Evolutionary conservation across 2,797 vertebrate species (phyloP).

Genomic region (Somateria mollissima): DNA sequence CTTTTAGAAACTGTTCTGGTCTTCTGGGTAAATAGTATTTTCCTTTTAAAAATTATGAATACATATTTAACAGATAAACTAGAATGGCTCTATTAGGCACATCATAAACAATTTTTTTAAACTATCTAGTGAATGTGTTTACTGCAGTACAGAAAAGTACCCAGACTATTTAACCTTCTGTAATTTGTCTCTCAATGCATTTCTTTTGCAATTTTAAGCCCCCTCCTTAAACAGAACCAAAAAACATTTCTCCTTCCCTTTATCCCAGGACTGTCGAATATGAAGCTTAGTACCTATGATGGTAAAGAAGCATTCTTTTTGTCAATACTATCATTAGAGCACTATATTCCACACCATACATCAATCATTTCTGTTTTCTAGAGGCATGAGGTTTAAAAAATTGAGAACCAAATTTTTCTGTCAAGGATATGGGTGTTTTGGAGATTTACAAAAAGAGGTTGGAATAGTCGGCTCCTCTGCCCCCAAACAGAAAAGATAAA

Average conservation of each 20-base stretch:
- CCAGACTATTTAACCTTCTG: conserved; percentile 10
- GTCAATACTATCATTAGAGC: background rate
- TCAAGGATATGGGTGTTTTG: background rate
- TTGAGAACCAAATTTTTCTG: background rate
- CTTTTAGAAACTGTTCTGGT: conserved; percentile 58
- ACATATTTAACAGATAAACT: conserved; percentile 61
- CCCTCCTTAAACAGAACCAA: background rate
- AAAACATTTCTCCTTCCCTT: background rate
- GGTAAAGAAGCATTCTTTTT: background rate
- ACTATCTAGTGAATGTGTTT: conserved; percentile 9
- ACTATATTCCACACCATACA: background rate
- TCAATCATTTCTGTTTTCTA: background rate
- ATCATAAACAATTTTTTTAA: conserved; percentile 51
- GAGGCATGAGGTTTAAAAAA: background rate
- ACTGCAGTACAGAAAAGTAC: background rate
- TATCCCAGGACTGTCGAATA: background rate
- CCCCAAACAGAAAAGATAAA: background rate
- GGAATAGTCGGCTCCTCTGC: background rate
- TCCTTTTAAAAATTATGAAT: conserved; percentile 68
- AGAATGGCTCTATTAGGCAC: conserved; percentile 50
- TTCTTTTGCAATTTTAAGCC: background rate
- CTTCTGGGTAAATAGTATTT: conserved; percentile 65
- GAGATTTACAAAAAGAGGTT: background rate
- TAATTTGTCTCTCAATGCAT: background rate
- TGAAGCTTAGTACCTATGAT: background rate